Base-by-base conservation (phyloP, 2,797 vertebrate species). In the Orestias chungarensis region DNA sequence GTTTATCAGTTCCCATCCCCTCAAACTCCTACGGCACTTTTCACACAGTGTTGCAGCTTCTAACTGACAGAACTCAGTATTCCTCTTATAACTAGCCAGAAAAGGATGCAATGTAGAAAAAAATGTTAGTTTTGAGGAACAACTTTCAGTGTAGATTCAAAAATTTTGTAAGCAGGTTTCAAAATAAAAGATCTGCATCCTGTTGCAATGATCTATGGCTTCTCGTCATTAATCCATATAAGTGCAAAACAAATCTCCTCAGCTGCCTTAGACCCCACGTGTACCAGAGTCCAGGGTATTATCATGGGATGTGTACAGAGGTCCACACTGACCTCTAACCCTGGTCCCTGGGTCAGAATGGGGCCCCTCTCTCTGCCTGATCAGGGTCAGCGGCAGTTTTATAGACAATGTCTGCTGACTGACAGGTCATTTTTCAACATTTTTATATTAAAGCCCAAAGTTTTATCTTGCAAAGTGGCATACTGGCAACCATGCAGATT, bases 131-230 rank as follows among this genome's bases (percentile, higher is more conserved):
- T 71, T 70, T 64, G 27, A 59, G 38, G 70, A 73, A 64, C 65
- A 38, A 23, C 14, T 59, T 67, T 73, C 66, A 75, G 52, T 76
- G 38, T 67, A 75, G 86, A 89, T 86, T 89, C 88, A 84, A 92
- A 89, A 87, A 89, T 91, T 25, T 85, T 88, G 87, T 90, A 90
- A 95, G 96, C 94, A 93, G 93, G 94, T 95, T 96, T 95, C 90
- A 93, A 91, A 95, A 94, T 91, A 94, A 93, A 95, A 95, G 94
- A 96, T 95, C 96, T 95, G 94, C 93, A 86, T 94, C 94, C 93
- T 95, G 93, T 95, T 96, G 95, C 94, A 87, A 85, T 93, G 95
- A 95, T 96, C 93, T 91, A 91, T 95, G 93, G 90, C 91, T 92
- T 82, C 83, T 81, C 89, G 89, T 89, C 86, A 73, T 87, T 82